Evolutionary conservation across 2,797 vertebrate genomes (phyloP), one percentile per base, ranked within the genome.

Genomic region (Chelon labrosus): DNA sequence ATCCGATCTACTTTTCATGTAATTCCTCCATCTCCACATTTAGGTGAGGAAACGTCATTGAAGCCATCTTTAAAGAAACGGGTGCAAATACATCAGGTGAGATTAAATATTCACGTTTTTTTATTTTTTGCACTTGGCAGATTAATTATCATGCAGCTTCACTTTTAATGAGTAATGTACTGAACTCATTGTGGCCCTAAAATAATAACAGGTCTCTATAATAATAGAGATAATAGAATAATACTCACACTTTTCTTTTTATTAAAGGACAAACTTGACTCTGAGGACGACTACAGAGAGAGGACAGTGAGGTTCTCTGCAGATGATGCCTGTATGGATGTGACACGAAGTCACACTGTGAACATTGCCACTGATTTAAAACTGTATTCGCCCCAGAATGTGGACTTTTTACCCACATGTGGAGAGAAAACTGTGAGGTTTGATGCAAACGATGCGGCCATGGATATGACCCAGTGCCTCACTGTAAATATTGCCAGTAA

Each of bases 271-370:
- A 70, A 80, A 20, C 66, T 60, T 61, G 52, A 73, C 37, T 17
- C 58, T 20, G 79, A 79, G 63, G 78, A 76, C 27, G 75, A 87
- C 56, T 64, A 7, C 66, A 79, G 73, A 56, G 93, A 97, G 59
- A 93, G 88, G 85, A 55, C 71, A 10, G 41, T 54, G 50, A 75
- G 95, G 73, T 96, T 96, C 84, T 85, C 91, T 0, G 93, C 91
- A 47, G 93, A 94, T 62, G 94, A 96, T 4, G 84, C 86, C 10
- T 91, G 90, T 55, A 97, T 97, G 96, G 96, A 98, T 64, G 89
- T 96, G 82, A 98, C 96, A 37, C 78, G 72, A 51, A 95, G 95
- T 86, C 94, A 95, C 70, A 97, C 95, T 0, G 80, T 95, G 9
- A 47, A 93, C 78, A 96, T 97, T 74, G 80, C 84, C 13, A 83